These are phyloP conservation scores for Leucoraja ocellata DNA, from an alignment of 2,797 vertebrate genomes.

Conservation along the genomic window DNA sequence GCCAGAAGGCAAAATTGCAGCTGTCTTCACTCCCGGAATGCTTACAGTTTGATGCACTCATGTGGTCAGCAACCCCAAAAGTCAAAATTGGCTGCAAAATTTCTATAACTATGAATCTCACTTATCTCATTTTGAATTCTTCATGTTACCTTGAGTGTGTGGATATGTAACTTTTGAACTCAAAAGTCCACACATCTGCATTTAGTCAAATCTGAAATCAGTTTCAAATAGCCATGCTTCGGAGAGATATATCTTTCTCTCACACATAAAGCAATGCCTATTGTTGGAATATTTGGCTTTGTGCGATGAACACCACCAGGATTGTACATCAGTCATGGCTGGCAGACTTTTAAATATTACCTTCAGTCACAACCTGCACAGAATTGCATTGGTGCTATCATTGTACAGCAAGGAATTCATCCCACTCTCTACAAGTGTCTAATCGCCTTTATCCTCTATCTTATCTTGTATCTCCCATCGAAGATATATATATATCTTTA, in stretches of 20 bases:
- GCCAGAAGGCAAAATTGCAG: not conserved
- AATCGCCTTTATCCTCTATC: too few species aligned
- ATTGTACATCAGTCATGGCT: not conserved
- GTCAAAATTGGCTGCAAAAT: not conserved
- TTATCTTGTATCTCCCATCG: too few species aligned
- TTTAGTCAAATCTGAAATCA: not conserved
- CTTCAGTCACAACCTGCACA: not conserved
- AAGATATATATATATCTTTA: too few species aligned
- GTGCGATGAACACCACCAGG: not conserved
- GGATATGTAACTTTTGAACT: not conserved
- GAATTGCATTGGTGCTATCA: too few species aligned
- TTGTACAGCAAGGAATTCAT: too few species aligned
- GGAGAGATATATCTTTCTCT: not conserved
- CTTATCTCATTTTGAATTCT: not conserved
- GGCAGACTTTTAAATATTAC: not conserved
- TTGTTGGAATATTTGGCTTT: not conserved
- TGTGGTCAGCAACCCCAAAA: not conserved
- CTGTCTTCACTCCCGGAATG: not conserved
- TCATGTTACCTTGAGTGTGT: not conserved
- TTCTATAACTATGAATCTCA: not conserved
- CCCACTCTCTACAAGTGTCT: too few species aligned
- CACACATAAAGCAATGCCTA: not conserved
- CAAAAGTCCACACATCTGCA: not conserved
- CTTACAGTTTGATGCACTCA: not conserved
- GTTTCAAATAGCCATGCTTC: not conserved